These are phyloP conservation scores for Eidolon dupreanum DNA, from an alignment of 2,797 vertebrate species.

Conservation along the genomic window DNA sequence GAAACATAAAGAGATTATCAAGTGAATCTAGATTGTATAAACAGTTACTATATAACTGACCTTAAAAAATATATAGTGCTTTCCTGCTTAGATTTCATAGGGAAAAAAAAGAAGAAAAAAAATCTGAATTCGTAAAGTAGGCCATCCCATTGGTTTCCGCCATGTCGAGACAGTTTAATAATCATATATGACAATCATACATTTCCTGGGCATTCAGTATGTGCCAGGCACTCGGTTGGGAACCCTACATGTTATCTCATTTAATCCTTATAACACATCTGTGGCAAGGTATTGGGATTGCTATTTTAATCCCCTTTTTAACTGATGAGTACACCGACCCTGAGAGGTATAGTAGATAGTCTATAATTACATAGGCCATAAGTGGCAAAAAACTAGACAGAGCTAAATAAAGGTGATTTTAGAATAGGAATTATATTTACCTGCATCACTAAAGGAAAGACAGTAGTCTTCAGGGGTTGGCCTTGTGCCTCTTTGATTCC, in stretches of 20 bases:
- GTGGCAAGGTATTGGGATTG: background rate
- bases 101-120: background rate
- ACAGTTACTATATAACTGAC: background rate
- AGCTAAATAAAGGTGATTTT: background rate
- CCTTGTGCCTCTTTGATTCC: background rate
- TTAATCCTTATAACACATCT: background rate
- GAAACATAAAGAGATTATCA: background rate
- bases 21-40: background rate
- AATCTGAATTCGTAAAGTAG: background rate
- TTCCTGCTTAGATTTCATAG: background rate
- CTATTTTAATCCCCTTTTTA: constrained; percentile 22
- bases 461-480: background rate
- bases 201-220: background rate
- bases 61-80: background rate
- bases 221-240: background rate
- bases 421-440: background rate
- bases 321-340: background rate
- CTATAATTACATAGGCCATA: background rate
- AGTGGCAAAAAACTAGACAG: background rate
- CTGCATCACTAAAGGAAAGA: background rate
- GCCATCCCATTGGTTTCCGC: background rate
- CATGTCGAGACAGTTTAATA: background rate
- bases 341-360: background rate
- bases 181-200: background rate
- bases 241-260: background rate